phyloP scores from a whole-genome alignment of 2,797 vertebrate species.

The Rhinichthys osculus region DNA sequence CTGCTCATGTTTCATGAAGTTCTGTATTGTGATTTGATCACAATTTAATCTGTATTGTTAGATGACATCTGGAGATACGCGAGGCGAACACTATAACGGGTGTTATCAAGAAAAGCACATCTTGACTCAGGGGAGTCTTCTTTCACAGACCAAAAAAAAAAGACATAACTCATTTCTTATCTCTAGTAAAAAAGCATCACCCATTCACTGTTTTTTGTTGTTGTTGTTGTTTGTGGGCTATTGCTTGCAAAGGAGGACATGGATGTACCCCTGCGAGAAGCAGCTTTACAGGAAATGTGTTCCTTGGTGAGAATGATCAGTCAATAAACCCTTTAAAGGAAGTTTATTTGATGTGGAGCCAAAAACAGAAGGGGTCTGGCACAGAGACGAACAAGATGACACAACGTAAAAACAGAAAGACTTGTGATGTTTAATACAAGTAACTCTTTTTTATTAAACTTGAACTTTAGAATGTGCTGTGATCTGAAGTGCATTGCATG shows the following conservation, averaged over 20 bases:
- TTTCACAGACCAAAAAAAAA: constrained; percentile 35
- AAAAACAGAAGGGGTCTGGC: constrained; percentile 11
- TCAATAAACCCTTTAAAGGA: constrained; percentile 41
- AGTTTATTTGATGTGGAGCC: constrained; percentile 47
- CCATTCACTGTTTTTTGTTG: constrained; percentile 10
- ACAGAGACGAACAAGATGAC: constrained; percentile 7
- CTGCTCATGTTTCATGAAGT: background rate
- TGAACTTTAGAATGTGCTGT: background rate
- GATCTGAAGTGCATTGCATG: background rate
- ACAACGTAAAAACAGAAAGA: constrained; percentile 29
- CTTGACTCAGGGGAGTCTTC: constrained; percentile 26
- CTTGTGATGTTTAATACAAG: background rate
- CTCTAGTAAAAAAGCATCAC: constrained; percentile 41
- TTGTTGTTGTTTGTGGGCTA: background rate
- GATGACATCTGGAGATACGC: constrained; percentile 44
- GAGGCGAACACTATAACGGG: constrained; percentile 30
- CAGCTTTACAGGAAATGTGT: constrained; percentile 33
- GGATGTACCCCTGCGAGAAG: constrained; percentile 18
- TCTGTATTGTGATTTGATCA: background rate
- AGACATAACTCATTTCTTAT: constrained; percentile 38
- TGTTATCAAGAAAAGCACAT: constrained; percentile 23
- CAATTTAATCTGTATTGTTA: background rate
- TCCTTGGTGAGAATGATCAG: constrained; percentile 29
- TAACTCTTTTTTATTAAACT: background rate
- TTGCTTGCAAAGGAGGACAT: constrained; percentile 32